Evolutionary conservation across 2,888 invertebrate genomes (phyloP), one percentile per base, ranked within the genome.

Genomic region (Selenia dentaria): DNA sequence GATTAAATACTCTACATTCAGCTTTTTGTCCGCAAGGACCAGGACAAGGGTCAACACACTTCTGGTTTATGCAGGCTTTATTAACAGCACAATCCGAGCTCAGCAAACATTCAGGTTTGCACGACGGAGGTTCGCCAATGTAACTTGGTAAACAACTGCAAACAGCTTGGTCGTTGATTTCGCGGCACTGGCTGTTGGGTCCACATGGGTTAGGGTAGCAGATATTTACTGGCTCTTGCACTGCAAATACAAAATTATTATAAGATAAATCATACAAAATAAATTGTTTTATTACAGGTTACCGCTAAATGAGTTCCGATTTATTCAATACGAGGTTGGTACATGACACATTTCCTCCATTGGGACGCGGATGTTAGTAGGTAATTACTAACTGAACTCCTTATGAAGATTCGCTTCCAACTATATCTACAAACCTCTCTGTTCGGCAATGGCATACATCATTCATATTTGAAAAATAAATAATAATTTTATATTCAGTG

Each of bases 61-160:
- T 94, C 64, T 93, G 93, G 67, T 94, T 93, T 29, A 94, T 74
- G 69, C 95, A 95, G 10, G 94, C 93, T 69, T 91, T 92, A 44
- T 92, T 88, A 32, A 87, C 81, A 5, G 91, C 68, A 73, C 95
- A 94, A 64, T 94, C 94, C 6, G 94, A 92, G 63, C 92, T 94
- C 14, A 93, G 81, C n/a, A 92, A 81, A 73, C 94, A 94, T 80
- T 94, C 94, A 16, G 94, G 93, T 67, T 92, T 91, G 69, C 95
- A 95, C 46, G 85, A 83, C 56, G 94, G 94, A 41, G 95, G 95
- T 64, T 93, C 92, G 26, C 95, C 95, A 28, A 92, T 83, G 63
- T 92, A 95, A 54, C 91, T 92, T 1, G 94, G 92, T 40, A 94
- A 80, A 71, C 96, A 96, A 37, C 94, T 94, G 69, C 95, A 95